These are phyloP conservation scores for Eunapius fragilis DNA, from an alignment of 37 sponge, comb jelly and placozoan species.

Conservation along the genomic window DNA sequence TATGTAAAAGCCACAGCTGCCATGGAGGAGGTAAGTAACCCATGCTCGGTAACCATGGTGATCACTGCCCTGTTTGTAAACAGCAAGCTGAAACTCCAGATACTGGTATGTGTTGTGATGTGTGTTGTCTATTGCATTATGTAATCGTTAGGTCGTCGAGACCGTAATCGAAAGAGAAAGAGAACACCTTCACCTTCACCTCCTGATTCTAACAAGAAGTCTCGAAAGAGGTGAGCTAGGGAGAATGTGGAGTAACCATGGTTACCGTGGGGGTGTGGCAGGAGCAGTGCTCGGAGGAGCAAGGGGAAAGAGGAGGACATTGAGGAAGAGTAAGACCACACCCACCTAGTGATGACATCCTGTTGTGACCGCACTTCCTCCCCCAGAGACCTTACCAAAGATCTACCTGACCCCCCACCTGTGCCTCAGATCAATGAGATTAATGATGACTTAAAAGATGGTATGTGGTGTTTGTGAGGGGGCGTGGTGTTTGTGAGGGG, in stretches of 20 bases:
- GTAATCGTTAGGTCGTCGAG: constrained; percentile 21
- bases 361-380: neutral
- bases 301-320: neutral
- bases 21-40: neutral
- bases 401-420: constrained; percentile 61
- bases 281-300: constrained; percentile 15
- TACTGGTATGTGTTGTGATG: neutral
- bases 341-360: too few species aligned
- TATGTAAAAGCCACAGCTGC: neutral
- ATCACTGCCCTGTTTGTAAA: neutral
- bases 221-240: constrained; percentile 26
- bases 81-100: neutral
- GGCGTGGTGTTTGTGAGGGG: neutral
- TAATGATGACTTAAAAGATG: neutral
- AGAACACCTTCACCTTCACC: constrained; percentile 56
- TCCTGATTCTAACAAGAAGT: constrained; percentile 18
- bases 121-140: constrained; percentile 2
- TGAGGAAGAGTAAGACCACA: constrained; percentile 16
- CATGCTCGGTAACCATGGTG: too few species aligned
- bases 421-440: constrained; percentile 58
- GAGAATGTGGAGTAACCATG: neutral
- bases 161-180: constrained; percentile 23
- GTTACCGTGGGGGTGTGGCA: constrained; percentile 5
- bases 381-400: constrained; percentile 41
- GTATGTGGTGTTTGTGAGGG: neutral